Base-by-base conservation (phyloP, 2,888 invertebrate genomes). In the Lasioglossum lativentre region DNA sequence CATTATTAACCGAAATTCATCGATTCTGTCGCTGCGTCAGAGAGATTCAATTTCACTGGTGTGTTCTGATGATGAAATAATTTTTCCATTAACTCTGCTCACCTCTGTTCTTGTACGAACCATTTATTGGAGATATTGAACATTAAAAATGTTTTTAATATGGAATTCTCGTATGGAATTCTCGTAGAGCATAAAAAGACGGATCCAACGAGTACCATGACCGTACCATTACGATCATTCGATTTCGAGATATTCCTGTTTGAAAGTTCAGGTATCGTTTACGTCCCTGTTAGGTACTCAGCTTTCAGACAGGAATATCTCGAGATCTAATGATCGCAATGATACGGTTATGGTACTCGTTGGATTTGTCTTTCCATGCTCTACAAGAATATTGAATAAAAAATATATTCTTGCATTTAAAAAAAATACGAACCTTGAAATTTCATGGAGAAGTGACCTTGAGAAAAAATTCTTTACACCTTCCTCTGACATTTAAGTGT, bases 1-100 rank as follows among this genome's bases (percentile, higher is more conserved):
- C 19, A 59, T 77, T n/a, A 52, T 74, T 59, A 63, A 59, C 40
- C 19, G 59, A 59, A 47, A 38, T 34, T 73, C 45, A 19, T 77
- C 59, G 19, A 45, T 12, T 38, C n/a, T 40, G 30, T n/a, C 38
- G 4, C 40, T 38, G 40, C 27, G n/a, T 0, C 14, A 5, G 34
- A 12, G 68, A 59, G 70, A n/a, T 27, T 34, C 16, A 10, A n/a
- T 30, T 63, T 34, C 30, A 42, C 45, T 45, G 12, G 27, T 23
- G 2, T 27, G 6, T 1, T 30, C 14, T 1, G 16, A 40, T 56
- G 19, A 19, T 23, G 16, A 23, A 45, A n/a, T 73, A 45, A 40
- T 78, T 42, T 5, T 5, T 27, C 27, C 14, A 1, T 5, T 27
- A 27, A 27, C 23, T 52, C 52, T 52, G 23, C 23, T 23, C 8